A percentile compares a stretch with the other conserved stretches of the same genome.
These are phyloP conservation scores for Myathropa florea DNA, from an alignment of 2,888 invertebrate genomes.

Conservation along the genomic window DNA sequence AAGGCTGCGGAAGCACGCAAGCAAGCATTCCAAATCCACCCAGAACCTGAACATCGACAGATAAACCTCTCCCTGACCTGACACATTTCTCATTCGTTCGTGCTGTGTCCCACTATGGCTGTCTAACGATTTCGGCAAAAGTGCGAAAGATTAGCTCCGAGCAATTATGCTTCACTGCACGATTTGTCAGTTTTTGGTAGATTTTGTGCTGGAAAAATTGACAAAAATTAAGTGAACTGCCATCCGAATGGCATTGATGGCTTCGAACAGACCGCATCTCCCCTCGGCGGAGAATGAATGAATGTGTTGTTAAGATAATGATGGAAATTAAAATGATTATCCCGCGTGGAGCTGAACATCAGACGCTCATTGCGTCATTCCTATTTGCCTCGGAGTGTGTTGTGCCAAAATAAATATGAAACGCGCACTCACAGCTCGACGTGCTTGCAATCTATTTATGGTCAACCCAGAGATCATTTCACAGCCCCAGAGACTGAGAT, in stretches of 20 bases:
- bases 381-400: conserved; percentile 26
- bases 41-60: conserved; percentile 21
- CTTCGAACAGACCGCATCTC: background rate
- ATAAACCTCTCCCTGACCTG: conserved; percentile 48
- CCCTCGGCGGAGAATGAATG: background rate
- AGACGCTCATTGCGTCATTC: conserved; percentile 55
- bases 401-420: conserved; percentile 54
- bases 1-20: conserved; percentile 24
- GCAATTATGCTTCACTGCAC: background rate
- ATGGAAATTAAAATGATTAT: conserved; percentile 64
- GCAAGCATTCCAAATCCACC: conserved; percentile 19
- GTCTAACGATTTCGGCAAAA: too few relatives aligned
- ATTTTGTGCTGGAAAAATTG: background rate
- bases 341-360: conserved; percentile 33
- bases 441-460: conserved; percentile 46
- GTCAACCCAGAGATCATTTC: conserved; percentile 25
- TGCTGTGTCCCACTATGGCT: background rate
- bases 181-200: background rate
- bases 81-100: conserved; percentile 14
- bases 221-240: background rate
- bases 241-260: conserved; percentile 33
- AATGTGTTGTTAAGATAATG: conserved; percentile 42
- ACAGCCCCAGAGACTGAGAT: conserved; percentile 21
- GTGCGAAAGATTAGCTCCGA: conserved; percentile 5
- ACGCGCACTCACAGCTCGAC: conserved; percentile 9